phyloP scores from a whole-genome alignment of 2,797 vertebrate species.

The Leptodactylus fallax region DNA sequence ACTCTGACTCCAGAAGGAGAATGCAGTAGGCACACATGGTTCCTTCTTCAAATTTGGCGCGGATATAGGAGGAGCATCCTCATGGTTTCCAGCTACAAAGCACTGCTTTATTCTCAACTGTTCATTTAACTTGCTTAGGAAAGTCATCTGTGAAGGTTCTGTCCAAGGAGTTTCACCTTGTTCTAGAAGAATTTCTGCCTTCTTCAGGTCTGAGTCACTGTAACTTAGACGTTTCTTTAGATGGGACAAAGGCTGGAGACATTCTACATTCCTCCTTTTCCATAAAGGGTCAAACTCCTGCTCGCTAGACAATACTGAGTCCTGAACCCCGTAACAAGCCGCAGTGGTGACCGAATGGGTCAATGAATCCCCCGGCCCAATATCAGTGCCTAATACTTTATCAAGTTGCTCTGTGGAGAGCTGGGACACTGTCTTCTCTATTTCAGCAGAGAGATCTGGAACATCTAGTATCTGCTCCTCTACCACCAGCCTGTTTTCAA shows the following conservation, averaged over 20 bases:
- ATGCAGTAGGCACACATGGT: slow-evolving; percentile 68
- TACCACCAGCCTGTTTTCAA: slow-evolving; percentile 84
- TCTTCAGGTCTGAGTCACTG: slow-evolving; percentile 89
- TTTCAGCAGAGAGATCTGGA: slow-evolving; percentile 87
- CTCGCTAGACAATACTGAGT: slow-evolving; percentile 74
- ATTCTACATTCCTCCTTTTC: slow-evolving; percentile 76
- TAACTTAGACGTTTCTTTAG: slow-evolving; percentile 84
- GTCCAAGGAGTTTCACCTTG: slow-evolving; percentile 78
- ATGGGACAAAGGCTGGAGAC: slow-evolving; percentile 74
- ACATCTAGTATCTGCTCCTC: slow-evolving; percentile 80
- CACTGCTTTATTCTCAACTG: slow-evolving; percentile 70
- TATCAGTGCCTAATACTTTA: slow-evolving; percentile 84
- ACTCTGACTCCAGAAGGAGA: slow-evolving; percentile 82
- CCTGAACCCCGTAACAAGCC: slow-evolving; percentile 69
- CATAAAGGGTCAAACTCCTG: slow-evolving; percentile 83
- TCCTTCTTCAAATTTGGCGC: slow-evolving; percentile 70
- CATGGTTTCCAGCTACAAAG: slow-evolving; percentile 39
- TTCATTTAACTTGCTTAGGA: slow-evolving; percentile 69
- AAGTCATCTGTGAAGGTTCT: slow-evolving; percentile 70
- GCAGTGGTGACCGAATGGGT: slow-evolving; percentile 66
- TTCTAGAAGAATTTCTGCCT: slow-evolving; percentile 72
- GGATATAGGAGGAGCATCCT: slow-evolving; percentile 46
- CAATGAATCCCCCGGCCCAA: slow-evolving; percentile 70
- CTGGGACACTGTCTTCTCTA: slow-evolving; percentile 91
- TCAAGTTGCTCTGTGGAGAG: slow-evolving; percentile 83